Percentiles rank a stretch among this genome's conserved stretches.
phyloP scores from a whole-genome alignment of 2,113 vertebrate genomes.

The chimpanzee (Pan troglodytes) region NHGRI_mPanTro3-v2.1_pri NC_072411.2:39132501-39133000 shows the following conservation, averaged over 20 bases:
- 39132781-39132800: neutral
- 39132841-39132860: neutral
- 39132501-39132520: conserved; percentile 91
- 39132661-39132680: neutral
- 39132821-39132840: neutral
- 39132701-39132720: neutral
- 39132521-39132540: conserved; percentile 87
- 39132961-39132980: neutral
- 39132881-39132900: neutral
- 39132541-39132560: conserved; percentile 90
- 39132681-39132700: neutral
- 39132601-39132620: neutral
- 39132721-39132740: neutral
- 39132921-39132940: neutral
- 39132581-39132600: neutral
- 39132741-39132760: neutral
- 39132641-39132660: neutral
- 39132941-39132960: neutral
- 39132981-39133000: neutral
- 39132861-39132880: neutral
- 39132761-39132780: neutral
- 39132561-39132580: neutral
- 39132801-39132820: neutral
- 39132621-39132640: neutral
- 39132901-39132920: neutral